A percentile compares a stretch with the other conserved stretches of the same genome.
Conservation (phyloP, 2,113 vertebrate species). For the Scophthalmus maximus region DNA sequence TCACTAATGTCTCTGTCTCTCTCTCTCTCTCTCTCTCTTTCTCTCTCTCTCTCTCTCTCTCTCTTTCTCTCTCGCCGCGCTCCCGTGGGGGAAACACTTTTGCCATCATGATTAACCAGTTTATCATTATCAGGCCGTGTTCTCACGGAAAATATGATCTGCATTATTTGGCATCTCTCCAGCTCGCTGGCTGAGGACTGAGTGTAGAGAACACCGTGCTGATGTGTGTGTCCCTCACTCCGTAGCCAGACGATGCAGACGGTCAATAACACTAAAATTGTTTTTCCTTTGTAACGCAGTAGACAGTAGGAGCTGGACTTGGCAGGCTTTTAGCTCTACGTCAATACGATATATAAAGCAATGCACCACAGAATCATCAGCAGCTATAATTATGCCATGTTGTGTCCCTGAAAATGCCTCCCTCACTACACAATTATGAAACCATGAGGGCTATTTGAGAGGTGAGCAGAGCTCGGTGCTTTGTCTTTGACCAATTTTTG, state of each 20-base stretch:
- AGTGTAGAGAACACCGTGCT: constrained; percentile 30
- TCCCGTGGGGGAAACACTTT: constrained; percentile 52
- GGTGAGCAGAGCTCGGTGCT: constrained; percentile 15
- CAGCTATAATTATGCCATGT: constrained; percentile 65
- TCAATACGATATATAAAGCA: constrained; percentile 74
- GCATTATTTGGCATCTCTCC: constrained; percentile 54
- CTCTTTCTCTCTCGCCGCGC: constrained; percentile 19
- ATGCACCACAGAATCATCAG: constrained; percentile 61
- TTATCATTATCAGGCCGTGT: constrained; percentile 41
- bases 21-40: too few relatives aligned
- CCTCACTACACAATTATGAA: constrained; percentile 27
- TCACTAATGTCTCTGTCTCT: constrained; percentile 45
- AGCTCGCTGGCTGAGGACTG: constrained; percentile 24
- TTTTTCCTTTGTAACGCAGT: constrained; percentile 67
- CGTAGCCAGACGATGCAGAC: constrained; percentile 58
- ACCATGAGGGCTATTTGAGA: constrained; percentile 32
- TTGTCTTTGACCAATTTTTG: constrained; percentile 49
- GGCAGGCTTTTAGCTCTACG: constrained; percentile 69
- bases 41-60: too few relatives aligned
- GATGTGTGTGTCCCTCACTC: constrained; percentile 61
- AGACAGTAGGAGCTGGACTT: constrained; percentile 55
- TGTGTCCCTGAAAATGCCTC: constrained; percentile 44
- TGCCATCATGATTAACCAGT: constrained; percentile 57
- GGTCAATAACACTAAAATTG: constrained; percentile 76
- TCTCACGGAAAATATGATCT: constrained; percentile 54